These are phyloP conservation scores for Athetis lepigone DNA, from an alignment of 2,888 invertebrate species.

Conservation along the genomic window DNA sequence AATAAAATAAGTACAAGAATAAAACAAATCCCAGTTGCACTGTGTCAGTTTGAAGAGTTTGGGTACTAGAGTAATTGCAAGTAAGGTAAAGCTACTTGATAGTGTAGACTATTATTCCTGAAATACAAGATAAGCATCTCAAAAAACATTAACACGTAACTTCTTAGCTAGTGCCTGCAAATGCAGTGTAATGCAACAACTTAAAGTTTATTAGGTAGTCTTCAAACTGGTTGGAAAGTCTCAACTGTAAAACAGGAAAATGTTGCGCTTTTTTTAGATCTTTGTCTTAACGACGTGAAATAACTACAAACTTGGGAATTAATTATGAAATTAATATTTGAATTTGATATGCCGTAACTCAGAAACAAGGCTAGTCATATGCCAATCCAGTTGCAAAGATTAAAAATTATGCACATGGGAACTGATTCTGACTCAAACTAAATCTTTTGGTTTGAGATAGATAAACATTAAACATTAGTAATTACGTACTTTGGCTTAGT, in stretches of 20 bases:
- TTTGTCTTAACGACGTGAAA: slow-evolving; percentile 1
- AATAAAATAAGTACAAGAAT: no score
- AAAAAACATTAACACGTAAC: not conserved
- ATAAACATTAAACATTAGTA: no score
- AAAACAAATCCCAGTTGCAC: no score
- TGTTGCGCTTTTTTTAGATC: slow-evolving; percentile 12
- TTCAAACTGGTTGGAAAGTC: slow-evolving; percentile 28
- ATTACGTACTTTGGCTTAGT: no score
- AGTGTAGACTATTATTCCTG: not conserved
- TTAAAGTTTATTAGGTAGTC: slow-evolving; percentile 22
- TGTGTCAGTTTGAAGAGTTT: no score
- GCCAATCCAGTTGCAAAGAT: not conserved
- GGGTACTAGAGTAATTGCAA: no score
- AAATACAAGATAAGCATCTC: not conserved
- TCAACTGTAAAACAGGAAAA: not conserved
- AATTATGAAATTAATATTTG: no score
- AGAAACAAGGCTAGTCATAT: not conserved
- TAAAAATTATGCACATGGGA: no score
- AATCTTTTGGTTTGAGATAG: no score
- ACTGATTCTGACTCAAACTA: no score
- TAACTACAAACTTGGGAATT: not conserved
- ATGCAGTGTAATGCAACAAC: slow-evolving; percentile 4
- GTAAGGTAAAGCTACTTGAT: no score
- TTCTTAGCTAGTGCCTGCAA: not conserved
- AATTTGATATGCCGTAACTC: no score